A percentile compares a stretch with the other conserved stretches of the same genome.
Conservation (phyloP, 2,113 vertebrate genomes). For the Toxostoma redivivum region DNA sequence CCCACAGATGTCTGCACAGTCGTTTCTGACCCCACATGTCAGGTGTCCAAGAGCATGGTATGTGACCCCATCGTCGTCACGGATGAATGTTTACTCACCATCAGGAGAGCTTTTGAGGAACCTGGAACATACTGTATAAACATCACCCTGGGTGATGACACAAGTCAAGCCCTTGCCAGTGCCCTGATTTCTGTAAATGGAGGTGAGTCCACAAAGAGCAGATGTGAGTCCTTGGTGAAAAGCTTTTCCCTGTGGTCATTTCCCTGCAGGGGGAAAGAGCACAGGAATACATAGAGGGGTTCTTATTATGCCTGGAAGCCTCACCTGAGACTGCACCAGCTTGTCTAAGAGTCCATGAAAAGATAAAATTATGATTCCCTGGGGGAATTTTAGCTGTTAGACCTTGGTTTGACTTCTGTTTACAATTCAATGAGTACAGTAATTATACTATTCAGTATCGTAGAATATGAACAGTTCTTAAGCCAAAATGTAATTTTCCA, state of each 20-base stretch:
- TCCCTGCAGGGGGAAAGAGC: background rate
- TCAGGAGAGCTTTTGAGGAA: constrained; percentile 80
- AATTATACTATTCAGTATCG: background rate
- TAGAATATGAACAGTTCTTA: background rate
- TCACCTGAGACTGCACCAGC: background rate
- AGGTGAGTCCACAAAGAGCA: constrained; percentile 54
- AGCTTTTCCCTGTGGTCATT: background rate
- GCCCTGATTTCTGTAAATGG: constrained; percentile 80
- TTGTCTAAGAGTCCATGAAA: background rate
- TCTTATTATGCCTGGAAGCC: background rate
- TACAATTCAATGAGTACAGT: background rate
- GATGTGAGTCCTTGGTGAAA: fast-evolving
- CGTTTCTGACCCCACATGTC: constrained; percentile 84
- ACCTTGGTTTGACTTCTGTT: background rate
- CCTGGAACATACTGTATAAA: constrained; percentile 91
- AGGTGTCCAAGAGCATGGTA: constrained; percentile 64
- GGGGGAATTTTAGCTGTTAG: background rate
- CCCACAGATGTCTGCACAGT: constrained; percentile 89
- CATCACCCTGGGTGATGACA: constrained; percentile 83
- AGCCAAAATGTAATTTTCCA: background rate
- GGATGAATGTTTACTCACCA: constrained; percentile 73
- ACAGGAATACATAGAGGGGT: background rate
- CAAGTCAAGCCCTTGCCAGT: constrained; percentile 81
- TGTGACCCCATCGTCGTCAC: constrained; percentile 73
- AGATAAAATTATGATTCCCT: background rate